phyloP scores from a whole-genome alignment of 2,113 vertebrate genomes.

The Atrichornis clamosus region DNA sequence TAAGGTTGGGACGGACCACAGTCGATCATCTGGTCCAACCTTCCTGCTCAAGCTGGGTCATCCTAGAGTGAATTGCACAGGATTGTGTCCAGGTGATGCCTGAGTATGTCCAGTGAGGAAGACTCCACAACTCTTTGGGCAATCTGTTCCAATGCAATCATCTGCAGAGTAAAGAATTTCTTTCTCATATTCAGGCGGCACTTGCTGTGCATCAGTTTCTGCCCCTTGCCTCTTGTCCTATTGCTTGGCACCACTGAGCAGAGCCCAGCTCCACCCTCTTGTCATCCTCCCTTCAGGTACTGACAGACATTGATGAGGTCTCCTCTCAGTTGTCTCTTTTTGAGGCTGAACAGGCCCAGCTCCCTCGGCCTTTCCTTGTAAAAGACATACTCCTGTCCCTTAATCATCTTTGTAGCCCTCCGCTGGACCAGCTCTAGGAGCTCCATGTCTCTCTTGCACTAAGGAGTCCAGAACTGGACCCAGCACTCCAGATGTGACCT shows the following conservation, averaged over 20 bases:
- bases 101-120: neutral
- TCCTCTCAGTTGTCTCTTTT: neutral
- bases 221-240: neutral
- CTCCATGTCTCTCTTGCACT: accelerated
- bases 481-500: neutral
- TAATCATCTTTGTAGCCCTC: neutral
- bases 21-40: neutral
- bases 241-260: neutral
- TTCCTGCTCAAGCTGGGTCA: neutral
- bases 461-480: neutral
- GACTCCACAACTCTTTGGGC: neutral
- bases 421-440: neutral
- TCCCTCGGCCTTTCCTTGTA: neutral
- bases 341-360: neutral
- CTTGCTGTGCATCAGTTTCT: neutral
- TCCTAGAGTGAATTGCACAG: neutral
- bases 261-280: neutral
- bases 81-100: neutral
- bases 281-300: neutral
- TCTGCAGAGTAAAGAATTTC: neutral
- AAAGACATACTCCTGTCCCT: neutral
- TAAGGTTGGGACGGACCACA: neutral
- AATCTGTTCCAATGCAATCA: neutral
- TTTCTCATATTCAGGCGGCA: neutral
- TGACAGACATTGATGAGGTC: neutral